phyloP scores from a whole-genome alignment of 2,797 vertebrate genomes.

The Crypturellus tataupa region DNA sequence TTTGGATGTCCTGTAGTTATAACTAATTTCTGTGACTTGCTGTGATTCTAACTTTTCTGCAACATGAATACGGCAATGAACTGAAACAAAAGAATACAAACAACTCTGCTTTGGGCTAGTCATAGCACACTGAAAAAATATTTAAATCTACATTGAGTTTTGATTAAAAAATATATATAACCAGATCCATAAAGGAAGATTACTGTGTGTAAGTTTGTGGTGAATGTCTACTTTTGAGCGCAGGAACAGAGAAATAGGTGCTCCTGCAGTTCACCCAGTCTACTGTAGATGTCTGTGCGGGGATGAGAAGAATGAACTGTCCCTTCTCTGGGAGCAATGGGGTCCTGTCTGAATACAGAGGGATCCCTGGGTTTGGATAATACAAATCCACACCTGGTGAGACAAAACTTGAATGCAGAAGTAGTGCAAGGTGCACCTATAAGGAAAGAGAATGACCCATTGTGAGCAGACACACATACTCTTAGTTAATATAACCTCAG shows the following conservation, averaged over 20 bases:
- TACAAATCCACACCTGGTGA: not conserved
- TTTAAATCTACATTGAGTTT: not conserved
- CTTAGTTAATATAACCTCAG: not conserved
- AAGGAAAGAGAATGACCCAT: not conserved
- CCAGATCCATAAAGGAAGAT: not conserved
- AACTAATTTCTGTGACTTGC: not conserved
- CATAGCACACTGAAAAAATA: not conserved
- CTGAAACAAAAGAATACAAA: not conserved
- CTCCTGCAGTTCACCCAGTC: not conserved
- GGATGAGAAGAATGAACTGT: not conserved
- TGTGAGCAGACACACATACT: not conserved
- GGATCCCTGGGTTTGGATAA: not conserved
- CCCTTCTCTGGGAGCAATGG: not conserved
- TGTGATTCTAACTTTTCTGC: not conserved
- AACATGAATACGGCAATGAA: not conserved
- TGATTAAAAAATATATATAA: not conserved
- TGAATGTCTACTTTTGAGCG: not conserved
- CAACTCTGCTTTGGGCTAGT: not conserved
- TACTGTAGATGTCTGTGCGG: not conserved
- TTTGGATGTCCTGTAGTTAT: not conserved
- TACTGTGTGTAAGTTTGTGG: not conserved
- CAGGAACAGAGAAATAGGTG: rapidly evolving
- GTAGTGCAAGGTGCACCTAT: not conserved
- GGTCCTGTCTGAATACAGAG: not conserved
- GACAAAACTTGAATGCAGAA: not conserved